Evolutionary conservation across 2,888 invertebrate species (phyloP).

Genomic region (Dorcus parallelipipedus): DNA sequence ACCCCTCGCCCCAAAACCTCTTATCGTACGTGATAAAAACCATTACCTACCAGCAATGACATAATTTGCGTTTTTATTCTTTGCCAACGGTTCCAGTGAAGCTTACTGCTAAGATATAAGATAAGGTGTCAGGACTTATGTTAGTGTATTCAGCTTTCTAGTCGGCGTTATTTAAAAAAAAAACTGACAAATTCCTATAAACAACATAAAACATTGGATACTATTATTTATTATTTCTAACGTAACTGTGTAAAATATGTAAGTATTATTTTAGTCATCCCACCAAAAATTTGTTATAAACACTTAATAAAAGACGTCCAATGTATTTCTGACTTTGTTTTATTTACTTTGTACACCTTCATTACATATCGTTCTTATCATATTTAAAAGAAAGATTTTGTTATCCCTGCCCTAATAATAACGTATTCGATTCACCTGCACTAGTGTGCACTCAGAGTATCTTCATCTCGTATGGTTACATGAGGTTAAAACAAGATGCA

Average conservation of each 20-base stretch:
- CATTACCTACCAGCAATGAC: slow-evolving; percentile 38
- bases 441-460: too few species aligned
- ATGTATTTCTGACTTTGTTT: slow-evolving; percentile 24
- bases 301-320: slow-evolving; percentile 44
- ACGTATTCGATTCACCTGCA: too few species aligned
- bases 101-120: slow-evolving; percentile 27
- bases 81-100: slow-evolving; percentile 40
- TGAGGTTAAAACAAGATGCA: too few species aligned
- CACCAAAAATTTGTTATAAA: slow-evolving; percentile 39
- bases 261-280: slow-evolving; percentile 35
- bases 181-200: slow-evolving; percentile 35
- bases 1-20: slow-evolving; percentile 18
- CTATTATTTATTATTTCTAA: slow-evolving; percentile 30
- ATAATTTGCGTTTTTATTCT: slow-evolving; percentile 33
- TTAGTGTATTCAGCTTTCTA: slow-evolving; percentile 48
- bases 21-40: slow-evolving; percentile 35
- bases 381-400: too few species aligned
- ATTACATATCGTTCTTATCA: too few species aligned
- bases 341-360: neutral
- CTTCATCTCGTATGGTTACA: too few species aligned
- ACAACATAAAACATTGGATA: slow-evolving; percentile 36
- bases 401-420: too few species aligned
- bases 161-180: slow-evolving; percentile 43
- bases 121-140: slow-evolving; percentile 35
- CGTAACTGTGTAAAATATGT: slow-evolving; percentile 36